phyloP scores from a whole-genome alignment of 2,888 invertebrate genomes.

The Nemotelus nigrinus region DNA sequence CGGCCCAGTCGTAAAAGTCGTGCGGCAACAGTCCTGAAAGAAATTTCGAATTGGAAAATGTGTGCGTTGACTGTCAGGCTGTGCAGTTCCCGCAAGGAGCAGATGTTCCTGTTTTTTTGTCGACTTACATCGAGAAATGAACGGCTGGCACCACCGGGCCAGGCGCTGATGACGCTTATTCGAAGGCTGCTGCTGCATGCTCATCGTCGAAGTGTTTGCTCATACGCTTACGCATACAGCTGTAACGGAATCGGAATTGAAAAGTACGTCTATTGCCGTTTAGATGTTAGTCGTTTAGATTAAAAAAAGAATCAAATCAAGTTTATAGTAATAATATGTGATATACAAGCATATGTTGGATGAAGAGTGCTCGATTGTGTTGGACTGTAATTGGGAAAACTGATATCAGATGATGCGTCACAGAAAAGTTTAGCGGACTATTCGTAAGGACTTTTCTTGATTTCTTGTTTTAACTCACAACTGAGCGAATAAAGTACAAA shows the following conservation, averaged over 20 bases:
- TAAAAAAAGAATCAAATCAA: no score
- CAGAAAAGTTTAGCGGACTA: no score
- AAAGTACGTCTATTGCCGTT: conserved; percentile 5
- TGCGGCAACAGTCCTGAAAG: background rate
- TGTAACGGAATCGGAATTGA: conserved; percentile 42
- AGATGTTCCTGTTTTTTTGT: conserved; percentile 49
- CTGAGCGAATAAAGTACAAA: no score
- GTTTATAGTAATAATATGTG: no score
- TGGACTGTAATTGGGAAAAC: no score
- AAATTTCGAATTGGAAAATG: conserved; percentile 12
- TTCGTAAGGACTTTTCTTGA: no score
- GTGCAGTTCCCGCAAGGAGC: conserved; percentile 41
- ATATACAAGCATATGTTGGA: no score
- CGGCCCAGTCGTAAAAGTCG: background rate
- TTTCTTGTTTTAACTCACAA: no score
- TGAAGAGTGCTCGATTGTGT: no score
- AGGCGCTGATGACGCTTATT: background rate
- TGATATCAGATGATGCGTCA: no score
- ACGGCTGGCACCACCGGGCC: conserved; percentile 29
- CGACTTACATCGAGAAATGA: conserved; percentile 10
- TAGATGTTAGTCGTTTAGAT: no score
- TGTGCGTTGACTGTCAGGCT: conserved; percentile 18
- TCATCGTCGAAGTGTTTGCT: conserved; percentile 33
- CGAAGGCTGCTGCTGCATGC: conserved; percentile 30
- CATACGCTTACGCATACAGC: conserved; percentile 34